Base-by-base conservation (phyloP, 2,888 invertebrate genomes). In the Phortica magna region DNA sequence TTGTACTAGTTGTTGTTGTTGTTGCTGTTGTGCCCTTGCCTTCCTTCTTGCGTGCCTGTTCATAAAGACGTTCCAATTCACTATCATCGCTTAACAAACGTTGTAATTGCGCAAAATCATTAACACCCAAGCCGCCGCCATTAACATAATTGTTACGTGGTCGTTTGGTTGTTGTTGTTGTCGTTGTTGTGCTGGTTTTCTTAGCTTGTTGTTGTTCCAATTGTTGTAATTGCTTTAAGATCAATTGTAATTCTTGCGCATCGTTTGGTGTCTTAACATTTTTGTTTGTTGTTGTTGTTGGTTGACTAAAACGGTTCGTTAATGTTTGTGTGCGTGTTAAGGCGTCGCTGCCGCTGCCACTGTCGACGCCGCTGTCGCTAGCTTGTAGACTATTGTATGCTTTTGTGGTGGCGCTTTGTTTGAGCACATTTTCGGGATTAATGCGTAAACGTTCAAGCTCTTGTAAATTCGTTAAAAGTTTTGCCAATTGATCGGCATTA, bases 61-160 rank as follows among this genome's bases (percentile, higher is more conserved):
- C 88, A 73, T 91, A 91, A 2, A 91, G 80, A 14, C 88, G 86
- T 78, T 91, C 90, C 74, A 91, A 65, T 70, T 90, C 89, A 0
- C 85, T 80, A 19, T 94, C 92, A 57, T 93, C 92, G 22, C 91
- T 91, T 17, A 93, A 83, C 1, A 94, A 82, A 77, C 92, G 91
- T 55, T 92, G 91, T 14, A 93, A 82, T 81, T 93, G 93, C 14
- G 91, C 87, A 1, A 93, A 90, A 83, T 94, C 94, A 19, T 93
- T 81, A 0, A 81, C 75, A 0, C 79, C 83, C 12, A 81, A 41
- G 0, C 73, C 64, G n/a, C 70, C 74, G 2, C 10, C 31, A 7
- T 41, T 64, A 64, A 76, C 79, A 2, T 80, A n/a, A 7, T 75
- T 77, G 12, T 76, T 41, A 1, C 41, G 72, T 72, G 31, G 71